These are phyloP conservation scores for Lampris incognitus DNA, from an alignment of 2,113 vertebrate species.

Conservation along the genomic window DNA sequence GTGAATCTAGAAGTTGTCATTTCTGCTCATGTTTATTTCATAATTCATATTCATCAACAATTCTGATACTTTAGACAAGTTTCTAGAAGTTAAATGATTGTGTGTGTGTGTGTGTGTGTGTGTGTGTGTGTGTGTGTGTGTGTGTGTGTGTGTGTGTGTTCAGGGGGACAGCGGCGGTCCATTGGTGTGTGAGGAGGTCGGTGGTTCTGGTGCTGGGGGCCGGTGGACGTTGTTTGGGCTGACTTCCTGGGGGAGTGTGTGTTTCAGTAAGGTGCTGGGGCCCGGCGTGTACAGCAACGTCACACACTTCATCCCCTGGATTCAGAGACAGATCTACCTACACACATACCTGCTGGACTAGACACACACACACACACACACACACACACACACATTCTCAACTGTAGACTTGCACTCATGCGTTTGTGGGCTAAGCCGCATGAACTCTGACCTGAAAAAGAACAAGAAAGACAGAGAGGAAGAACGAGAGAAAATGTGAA, in stretches of 20 bases:
- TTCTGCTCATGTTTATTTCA: no score
- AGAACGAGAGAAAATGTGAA: neutral
- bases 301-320: slow-evolving; percentile 91
- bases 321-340: slow-evolving; percentile 91
- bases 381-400: neutral
- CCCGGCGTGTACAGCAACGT: slow-evolving; percentile 95
- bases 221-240: slow-evolving; percentile 92
- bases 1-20: no score
- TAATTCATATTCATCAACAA: no score
- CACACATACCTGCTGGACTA: slow-evolving; percentile 86
- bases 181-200: slow-evolving; percentile 85
- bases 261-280: slow-evolving; percentile 91
- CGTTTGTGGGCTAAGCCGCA: no score
- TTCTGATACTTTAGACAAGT: no score
- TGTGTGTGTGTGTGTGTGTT: slow-evolving; percentile 14
- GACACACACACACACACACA: slow-evolving; percentile 34
- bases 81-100: no score
- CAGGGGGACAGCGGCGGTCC: slow-evolving; percentile 89
- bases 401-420: neutral
- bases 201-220: slow-evolving; percentile 57
- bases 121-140: slow-evolving; percentile 16
- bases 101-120: neutral
- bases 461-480: neutral
- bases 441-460: no score
- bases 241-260: slow-evolving; percentile 93